A percentile compares a stretch with the other conserved stretches of the same genome.
Conservation (phyloP, 2,888 invertebrate species). For the Idaea aversata region DNA sequence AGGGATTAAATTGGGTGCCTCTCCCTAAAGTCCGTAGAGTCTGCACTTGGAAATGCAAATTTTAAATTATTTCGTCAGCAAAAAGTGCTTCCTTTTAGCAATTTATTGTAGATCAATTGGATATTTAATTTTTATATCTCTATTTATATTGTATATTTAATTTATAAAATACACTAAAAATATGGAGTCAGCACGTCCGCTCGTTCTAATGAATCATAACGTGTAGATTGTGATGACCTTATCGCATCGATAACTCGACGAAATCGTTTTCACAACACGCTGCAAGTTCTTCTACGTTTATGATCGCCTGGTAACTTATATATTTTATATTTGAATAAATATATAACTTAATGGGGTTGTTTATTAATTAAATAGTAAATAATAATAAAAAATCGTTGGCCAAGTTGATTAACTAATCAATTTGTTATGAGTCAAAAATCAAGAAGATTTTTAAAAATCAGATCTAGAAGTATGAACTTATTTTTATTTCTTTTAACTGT, state of each 20-base stretch:
- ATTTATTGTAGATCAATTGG: neutral
- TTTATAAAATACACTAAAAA: no score
- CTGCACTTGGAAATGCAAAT: neutral
- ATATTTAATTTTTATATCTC: no score
- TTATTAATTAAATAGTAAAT: neutral
- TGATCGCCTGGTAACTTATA: constrained; percentile 36
- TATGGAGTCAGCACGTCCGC: neutral
- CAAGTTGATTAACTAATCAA: no score
- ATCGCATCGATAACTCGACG: neutral
- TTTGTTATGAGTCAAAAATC: no score
- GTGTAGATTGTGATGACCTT: neutral
- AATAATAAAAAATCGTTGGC: neutral
- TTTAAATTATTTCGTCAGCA: neutral
- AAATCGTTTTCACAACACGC: constrained; percentile 5
- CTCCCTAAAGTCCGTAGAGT: neutral
- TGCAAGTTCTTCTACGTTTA: constrained; percentile 18
- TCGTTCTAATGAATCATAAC: neutral
- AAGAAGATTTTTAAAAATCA: no score
- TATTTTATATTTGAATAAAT: constrained; percentile 27
- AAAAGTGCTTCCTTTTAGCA: neutral
- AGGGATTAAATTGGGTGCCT: neutral
- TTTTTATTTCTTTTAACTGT: no score
- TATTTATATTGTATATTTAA: no score
- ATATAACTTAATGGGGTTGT: constrained; percentile 10
- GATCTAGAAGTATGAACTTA: no score